Conservation (phyloP, 2,888 invertebrate species). For the Epinotia demarniana region DNA sequence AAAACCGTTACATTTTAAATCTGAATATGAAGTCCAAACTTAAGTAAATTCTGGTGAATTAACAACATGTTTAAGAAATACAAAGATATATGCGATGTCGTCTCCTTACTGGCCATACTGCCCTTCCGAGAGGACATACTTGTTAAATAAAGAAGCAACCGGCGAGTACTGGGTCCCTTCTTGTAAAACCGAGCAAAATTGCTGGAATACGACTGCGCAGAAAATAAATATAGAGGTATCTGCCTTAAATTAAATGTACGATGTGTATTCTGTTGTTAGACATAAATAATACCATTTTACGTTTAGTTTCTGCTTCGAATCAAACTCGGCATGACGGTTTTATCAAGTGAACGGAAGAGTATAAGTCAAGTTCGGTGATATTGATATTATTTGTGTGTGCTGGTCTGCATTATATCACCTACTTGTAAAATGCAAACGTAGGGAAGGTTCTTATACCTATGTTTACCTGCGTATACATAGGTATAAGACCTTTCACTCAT, state of each 20-base stretch:
- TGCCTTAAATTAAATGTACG: background rate
- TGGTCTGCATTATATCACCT: background rate
- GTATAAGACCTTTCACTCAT: too few species aligned
- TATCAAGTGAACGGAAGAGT: background rate
- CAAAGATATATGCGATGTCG: slow-evolving; percentile 68
- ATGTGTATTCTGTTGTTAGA: background rate
- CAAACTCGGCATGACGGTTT: background rate
- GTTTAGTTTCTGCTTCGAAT: slow-evolving; percentile 13
- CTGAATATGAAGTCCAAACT: background rate
- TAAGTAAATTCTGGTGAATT: slow-evolving; percentile 3
- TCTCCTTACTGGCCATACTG: slow-evolving; percentile 70
- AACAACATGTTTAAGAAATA: slow-evolving; percentile 69
- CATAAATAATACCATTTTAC: background rate
- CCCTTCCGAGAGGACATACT: slow-evolving; percentile 63
- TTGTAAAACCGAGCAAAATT: slow-evolving; percentile 67
- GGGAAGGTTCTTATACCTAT: too few species aligned
- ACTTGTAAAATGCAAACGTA: too few species aligned
- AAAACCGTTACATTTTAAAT: background rate
- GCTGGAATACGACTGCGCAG: slow-evolving; percentile 71
- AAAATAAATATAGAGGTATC: slow-evolving; percentile 70
- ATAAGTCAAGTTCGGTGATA: background rate
- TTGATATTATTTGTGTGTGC: background rate
- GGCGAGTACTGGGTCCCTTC: slow-evolving; percentile 75
- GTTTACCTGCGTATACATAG: too few species aligned
- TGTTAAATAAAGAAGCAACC: slow-evolving; percentile 65